phyloP scores from a whole-genome alignment of 2,888 invertebrate genomes.

The Seladonia tumulorum region DNA sequence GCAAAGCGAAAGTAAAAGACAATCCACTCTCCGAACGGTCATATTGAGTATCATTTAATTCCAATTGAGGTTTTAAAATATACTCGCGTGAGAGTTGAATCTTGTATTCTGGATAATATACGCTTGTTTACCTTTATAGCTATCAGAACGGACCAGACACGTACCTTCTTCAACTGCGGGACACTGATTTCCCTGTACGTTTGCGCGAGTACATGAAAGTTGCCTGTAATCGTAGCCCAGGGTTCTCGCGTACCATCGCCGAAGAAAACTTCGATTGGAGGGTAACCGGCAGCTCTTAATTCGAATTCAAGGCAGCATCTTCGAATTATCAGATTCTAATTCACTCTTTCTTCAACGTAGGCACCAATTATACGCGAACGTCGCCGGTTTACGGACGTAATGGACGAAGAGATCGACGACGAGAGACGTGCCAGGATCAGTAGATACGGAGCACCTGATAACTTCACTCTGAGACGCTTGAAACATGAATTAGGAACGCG shows the following conservation, averaged over 20 bases:
- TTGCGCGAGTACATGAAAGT: constrained; percentile 97
- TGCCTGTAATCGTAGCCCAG: constrained; percentile 91
- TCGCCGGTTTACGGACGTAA: constrained; percentile 95
- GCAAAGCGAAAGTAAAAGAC: not conserved
- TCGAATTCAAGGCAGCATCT: not conserved
- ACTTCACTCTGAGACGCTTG: constrained; percentile 89
- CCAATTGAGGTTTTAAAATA: not conserved
- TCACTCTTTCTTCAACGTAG: constrained; percentile 83
- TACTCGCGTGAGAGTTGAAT: not conserved
- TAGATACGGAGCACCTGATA: constrained; percentile 89
- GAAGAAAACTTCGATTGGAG: constrained; percentile 91
- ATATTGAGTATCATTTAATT: not conserved
- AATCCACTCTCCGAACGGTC: not conserved
- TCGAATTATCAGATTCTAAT: not conserved
- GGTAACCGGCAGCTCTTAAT: constrained; percentile 83
- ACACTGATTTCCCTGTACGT: constrained; percentile 97
- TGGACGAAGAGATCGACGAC: constrained; percentile 98
- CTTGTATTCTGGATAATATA: not conserved
- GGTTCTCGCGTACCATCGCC: constrained; percentile 88
- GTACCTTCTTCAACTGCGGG: constrained; percentile 96
- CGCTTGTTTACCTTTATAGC: constrained; percentile 84
- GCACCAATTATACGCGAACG: constrained; percentile 95
- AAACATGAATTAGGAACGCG: constrained; percentile 94
- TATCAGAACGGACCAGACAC: constrained; percentile 99
- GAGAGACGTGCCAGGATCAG: constrained; percentile 93